Conservation (phyloP, 2,888 invertebrate species). For the Phyllotreta striolata region DNA sequence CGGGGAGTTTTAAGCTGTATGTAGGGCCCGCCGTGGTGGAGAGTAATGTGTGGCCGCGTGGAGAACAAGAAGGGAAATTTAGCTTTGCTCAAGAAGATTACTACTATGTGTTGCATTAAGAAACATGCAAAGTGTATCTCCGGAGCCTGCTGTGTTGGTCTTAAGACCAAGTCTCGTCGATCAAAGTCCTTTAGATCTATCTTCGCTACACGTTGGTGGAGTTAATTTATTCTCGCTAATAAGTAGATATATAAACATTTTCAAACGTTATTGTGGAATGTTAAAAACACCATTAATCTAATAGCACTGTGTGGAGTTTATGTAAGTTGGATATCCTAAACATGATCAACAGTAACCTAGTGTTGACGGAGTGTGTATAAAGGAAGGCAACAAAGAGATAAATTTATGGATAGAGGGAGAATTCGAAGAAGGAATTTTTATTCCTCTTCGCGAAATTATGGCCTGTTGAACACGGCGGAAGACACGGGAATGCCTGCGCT, state of each 20-base stretch:
- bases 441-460: constrained; percentile 24
- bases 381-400: constrained; percentile 27
- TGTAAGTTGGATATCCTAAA: constrained; percentile 14
- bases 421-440: constrained; percentile 25
- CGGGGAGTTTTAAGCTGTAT: constrained; percentile 28
- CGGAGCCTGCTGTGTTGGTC: no score
- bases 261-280: no score
- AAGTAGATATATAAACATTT: no score
- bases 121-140: neutral
- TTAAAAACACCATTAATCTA: no score
- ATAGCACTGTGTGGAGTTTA: no score
- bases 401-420: constrained; percentile 29
- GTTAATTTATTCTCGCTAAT: no score
- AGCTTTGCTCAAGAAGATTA: neutral
- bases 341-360: constrained; percentile 27
- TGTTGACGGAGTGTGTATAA: constrained; percentile 29
- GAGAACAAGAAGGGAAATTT: constrained; percentile 10
- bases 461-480: constrained; percentile 30
- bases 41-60: constrained; percentile 20
- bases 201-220: no score
- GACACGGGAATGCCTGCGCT: constrained; percentile 22
- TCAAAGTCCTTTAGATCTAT: no score
- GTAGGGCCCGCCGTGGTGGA: constrained; percentile 13
- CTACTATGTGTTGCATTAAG: neutral
- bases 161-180: no score